Conservation (phyloP, 2,113 vertebrate genomes). For the Rhinogobius similis region DNA sequence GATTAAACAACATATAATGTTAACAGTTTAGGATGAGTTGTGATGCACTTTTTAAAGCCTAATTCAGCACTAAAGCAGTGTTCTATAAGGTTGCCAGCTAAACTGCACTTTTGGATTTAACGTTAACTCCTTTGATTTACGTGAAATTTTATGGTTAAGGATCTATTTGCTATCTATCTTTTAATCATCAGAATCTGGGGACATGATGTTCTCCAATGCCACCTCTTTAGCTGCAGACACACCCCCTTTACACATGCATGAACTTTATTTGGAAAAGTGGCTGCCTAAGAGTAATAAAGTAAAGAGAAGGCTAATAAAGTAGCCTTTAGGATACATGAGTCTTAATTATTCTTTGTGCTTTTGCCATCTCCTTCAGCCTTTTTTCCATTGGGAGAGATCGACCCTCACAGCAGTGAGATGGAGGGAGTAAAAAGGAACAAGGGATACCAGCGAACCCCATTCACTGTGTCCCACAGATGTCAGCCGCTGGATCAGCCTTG, state of each 20-base stretch:
- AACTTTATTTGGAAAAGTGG: background rate
- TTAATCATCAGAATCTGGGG: conserved; percentile 9
- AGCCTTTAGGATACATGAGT: no score
- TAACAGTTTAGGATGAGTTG: background rate
- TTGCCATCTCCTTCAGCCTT: background rate
- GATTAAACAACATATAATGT: no score
- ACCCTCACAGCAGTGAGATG: background rate
- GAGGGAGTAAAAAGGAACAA: background rate
- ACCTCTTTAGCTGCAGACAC: conserved; percentile 34
- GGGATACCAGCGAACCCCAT: background rate
- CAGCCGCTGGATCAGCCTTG: background rate
- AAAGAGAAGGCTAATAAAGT: background rate
- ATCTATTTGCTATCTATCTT: background rate
- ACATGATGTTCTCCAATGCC: conserved; percentile 35
- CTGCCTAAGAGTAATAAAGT: background rate
- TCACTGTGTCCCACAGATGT: background rate
- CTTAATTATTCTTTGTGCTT: background rate
- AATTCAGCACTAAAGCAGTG: background rate
- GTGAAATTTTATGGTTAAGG: background rate
- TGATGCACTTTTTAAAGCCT: background rate
- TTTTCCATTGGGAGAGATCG: background rate
- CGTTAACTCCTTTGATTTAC: background rate
- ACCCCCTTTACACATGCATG: conserved; percentile 16
- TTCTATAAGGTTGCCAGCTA: background rate
- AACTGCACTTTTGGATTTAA: background rate